These are phyloP conservation scores for Bambusicola thoracicus DNA, from an alignment of 2,113 vertebrate species.

Conservation along the genomic window DNA sequence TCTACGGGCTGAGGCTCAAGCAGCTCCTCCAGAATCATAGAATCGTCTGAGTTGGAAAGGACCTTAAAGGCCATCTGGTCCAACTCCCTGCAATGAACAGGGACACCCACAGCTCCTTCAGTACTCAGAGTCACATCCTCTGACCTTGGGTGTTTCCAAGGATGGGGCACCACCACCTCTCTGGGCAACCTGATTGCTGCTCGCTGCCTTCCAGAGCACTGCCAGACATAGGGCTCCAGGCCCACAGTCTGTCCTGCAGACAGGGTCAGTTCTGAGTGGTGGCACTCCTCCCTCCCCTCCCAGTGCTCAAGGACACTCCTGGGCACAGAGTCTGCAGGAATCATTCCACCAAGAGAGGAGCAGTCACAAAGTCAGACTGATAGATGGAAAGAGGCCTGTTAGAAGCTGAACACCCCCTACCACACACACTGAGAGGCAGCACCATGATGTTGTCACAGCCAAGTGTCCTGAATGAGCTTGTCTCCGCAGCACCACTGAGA, in stretches of 20 bases:
- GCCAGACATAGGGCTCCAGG: background rate
- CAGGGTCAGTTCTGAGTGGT: background rate
- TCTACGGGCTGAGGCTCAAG: background rate
- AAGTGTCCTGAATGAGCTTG: rapidly evolving
- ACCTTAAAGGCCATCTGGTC: too few relatives aligned
- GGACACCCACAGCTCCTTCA: too few relatives aligned
- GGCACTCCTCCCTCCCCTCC: background rate
- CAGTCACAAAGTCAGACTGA: background rate
- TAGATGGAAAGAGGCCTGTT: background rate
- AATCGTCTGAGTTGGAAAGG: too few relatives aligned
- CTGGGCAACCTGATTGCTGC: background rate
- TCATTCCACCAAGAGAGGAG: background rate
- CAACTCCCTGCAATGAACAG: too few relatives aligned
- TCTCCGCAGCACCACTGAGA: background rate
- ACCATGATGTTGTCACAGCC: background rate
- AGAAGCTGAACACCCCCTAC: background rate
- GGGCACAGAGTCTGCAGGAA: background rate
- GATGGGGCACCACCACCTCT: too few relatives aligned
- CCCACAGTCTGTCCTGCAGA: background rate
- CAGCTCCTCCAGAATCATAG: background rate
- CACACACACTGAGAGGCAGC: background rate
- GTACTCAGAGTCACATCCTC: too few relatives aligned
- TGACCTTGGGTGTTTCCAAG: too few relatives aligned
- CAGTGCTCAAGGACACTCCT: background rate
- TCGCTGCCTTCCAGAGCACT: background rate